Evolutionary conservation across 2,888 invertebrate genomes (phyloP).

Genomic region (Brachylomia viminalis): DNA sequence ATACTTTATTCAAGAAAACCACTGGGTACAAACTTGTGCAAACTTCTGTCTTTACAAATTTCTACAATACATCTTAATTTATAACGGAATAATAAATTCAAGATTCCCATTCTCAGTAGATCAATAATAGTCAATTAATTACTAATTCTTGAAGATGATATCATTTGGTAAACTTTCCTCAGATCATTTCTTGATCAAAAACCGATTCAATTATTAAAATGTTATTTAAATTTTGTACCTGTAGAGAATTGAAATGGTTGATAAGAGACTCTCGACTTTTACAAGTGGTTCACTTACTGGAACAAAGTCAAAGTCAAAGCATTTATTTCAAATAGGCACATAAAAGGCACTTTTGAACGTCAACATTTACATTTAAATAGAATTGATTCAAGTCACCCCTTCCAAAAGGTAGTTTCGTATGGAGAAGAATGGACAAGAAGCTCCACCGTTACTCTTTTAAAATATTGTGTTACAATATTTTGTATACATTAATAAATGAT

Average conservation of each 20-base stretch:
- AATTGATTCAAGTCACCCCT: too few relatives aligned
- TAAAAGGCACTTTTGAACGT: too few relatives aligned
- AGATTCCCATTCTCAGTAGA: background rate
- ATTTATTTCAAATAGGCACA: too few relatives aligned
- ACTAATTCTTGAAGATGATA: background rate
- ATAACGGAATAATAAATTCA: background rate
- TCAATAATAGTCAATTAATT: background rate
- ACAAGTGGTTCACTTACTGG: slow-evolving; percentile 1
- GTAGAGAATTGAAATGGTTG: slow-evolving; percentile 11
- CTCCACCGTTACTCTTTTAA: too few relatives aligned
- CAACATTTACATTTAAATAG: too few relatives aligned
- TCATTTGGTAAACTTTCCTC: background rate
- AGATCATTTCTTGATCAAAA: slow-evolving; percentile 2
- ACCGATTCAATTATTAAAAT: slow-evolving; percentile 3
- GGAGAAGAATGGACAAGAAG: too few relatives aligned
- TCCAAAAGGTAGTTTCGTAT: too few relatives aligned
- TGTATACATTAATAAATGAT: too few relatives aligned
- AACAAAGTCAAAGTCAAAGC: too few relatives aligned
- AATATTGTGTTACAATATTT: too few relatives aligned
- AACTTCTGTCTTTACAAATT: background rate
- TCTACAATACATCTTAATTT: background rate
- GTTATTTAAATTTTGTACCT: background rate
- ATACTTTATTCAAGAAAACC: background rate
- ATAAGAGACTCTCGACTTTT: background rate
- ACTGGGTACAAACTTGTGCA: background rate